A percentile compares a stretch with the other conserved stretches of the same genome.
Evolutionary conservation across 2,113 vertebrate species (phyloP).

Genomic region (Ameiurus melas): DNA sequence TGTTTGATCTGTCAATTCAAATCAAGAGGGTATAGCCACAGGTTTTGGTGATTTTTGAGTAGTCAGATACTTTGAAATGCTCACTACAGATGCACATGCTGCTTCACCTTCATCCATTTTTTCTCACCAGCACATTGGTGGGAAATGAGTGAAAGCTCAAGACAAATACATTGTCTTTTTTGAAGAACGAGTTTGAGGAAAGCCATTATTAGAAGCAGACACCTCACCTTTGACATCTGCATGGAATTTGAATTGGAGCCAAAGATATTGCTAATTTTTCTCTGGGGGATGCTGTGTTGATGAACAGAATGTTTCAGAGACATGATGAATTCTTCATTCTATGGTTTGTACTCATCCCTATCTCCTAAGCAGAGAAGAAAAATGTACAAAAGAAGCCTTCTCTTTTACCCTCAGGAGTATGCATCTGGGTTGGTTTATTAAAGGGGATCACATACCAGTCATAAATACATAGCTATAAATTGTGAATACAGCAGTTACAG

Average conservation of each 20-base stretch:
- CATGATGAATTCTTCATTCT: background rate
- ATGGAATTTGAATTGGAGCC: background rate
- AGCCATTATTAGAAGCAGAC: background rate
- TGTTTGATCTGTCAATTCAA: too few species aligned
- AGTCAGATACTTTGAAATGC: background rate
- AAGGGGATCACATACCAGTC: too few species aligned
- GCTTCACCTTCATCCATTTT: background rate
- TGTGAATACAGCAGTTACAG: background rate
- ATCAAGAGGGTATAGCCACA: too few species aligned
- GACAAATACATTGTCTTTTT: background rate
- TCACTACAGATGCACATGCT: background rate
- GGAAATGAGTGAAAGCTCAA: background rate
- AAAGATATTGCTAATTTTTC: too few species aligned
- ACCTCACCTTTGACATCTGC: background rate
- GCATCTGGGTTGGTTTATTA: background rate
- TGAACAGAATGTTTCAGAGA: background rate
- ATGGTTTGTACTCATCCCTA: background rate
- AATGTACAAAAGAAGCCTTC: background rate
- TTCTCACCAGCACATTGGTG: background rate
- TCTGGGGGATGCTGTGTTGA: background rate
- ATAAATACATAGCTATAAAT: background rate
- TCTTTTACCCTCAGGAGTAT: too few species aligned
- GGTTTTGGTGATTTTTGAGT: background rate
- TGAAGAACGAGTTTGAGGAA: background rate
- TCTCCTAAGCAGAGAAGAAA: background rate